A percentile compares a stretch with the other conserved stretches of the same genome.
Evolutionary conservation across 2,797 vertebrate species (phyloP).

Genomic region (Anguilla anguilla): DNA sequence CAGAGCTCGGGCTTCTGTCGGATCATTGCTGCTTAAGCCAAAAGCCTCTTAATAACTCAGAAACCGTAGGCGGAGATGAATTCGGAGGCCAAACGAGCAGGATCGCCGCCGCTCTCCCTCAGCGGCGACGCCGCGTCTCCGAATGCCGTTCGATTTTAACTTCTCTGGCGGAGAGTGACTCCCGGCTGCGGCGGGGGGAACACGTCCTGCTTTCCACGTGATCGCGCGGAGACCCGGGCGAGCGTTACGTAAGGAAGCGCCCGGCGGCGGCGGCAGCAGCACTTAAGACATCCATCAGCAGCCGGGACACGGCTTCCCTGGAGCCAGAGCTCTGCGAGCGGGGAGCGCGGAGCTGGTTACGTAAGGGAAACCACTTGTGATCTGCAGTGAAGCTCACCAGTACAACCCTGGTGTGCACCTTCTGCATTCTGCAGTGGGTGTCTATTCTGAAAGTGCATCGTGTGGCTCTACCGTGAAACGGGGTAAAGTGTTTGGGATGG

Average conservation of each 20-base stretch:
- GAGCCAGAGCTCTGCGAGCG: not conserved
- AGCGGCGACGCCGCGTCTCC: not conserved
- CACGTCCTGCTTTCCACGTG: not conserved
- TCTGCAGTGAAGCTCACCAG: not conserved
- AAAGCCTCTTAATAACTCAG: not conserved
- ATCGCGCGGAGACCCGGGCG: not conserved
- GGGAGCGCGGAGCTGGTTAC: not conserved
- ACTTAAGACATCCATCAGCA: slow-evolving; percentile 17
- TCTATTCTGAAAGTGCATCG: not conserved
- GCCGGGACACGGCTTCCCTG: not conserved
- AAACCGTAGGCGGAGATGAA: not conserved
- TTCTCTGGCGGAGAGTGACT: too few species aligned
- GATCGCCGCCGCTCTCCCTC: not conserved
- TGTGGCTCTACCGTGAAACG: not conserved
- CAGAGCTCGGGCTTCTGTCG: not conserved
- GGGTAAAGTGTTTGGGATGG: not conserved
- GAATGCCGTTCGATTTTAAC: not conserved
- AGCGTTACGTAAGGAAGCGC: not conserved
- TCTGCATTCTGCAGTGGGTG: not conserved
- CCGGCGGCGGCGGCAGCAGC: not conserved
- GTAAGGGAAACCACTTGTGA: not conserved
- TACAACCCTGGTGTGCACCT: not conserved
- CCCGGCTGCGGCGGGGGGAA: not conserved
- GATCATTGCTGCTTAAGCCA: not conserved
- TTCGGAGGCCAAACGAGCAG: not conserved